Evolutionary conservation across 2,888 invertebrate species (phyloP), one percentile per base, ranked within the genome.

Genomic region (Tribolium freemani): DNA sequence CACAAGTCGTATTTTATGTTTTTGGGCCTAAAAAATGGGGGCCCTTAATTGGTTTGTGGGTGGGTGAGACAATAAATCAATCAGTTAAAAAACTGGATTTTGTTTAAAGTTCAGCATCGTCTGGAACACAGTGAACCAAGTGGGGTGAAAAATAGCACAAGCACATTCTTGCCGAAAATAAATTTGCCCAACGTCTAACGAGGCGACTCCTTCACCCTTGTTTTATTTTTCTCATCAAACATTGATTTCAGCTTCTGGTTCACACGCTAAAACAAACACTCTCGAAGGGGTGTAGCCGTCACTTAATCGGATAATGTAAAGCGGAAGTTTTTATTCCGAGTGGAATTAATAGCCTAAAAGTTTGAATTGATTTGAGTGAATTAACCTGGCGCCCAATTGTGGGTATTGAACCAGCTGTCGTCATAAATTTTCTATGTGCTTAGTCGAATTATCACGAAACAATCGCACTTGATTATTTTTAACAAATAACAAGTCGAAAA

Each of bases 301-400:
- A 57, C 31, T 50, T 26, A 56, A 67, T 67, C 20, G 46, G 38
- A 48, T 48, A 58, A 67, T 57, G 26, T n/a, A 44, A 67, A 67
- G 10, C 67, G 67, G 67, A 67, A 67, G 67, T 57, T 67, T 67
- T 67, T 48, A 57, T 67, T 45, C 6, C 31, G 38, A 56, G 20
- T 45, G 8, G 21, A 21, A 67, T 56, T 44, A 67, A 31, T 30
- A 6, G 45, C n/a, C 11, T 21, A 26, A 45, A 67, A n/a, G 44
- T 11, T 38, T 13, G 54, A 56, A 67, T 67, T 67, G 48, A 66
- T 66, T 67, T 48, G 16, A 63, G 13, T 63, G 51, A 51, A 26
- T 38, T 20, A 46, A 61, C 38, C 38, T 38, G 38, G 38, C 38
- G 38, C 38, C 38, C 38, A 38, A 9, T 38, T 38, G 38, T 38